phyloP scores from a whole-genome alignment of 2,113 vertebrate genomes.

The Cochlearius cochlearius region DNA sequence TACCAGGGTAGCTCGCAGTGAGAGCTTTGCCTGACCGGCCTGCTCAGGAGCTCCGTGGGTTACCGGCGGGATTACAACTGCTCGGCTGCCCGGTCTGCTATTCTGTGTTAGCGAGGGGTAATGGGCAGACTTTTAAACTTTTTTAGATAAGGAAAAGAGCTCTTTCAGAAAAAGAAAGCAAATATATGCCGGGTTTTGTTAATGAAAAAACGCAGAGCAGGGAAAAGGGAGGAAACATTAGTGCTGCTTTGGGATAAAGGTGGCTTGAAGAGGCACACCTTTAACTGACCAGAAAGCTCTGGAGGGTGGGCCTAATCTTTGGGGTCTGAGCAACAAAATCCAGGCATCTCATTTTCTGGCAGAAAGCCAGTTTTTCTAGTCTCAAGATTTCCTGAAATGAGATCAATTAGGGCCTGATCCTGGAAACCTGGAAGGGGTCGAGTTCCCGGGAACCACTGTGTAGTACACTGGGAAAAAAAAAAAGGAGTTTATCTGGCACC shows the following conservation, averaged over 20 bases:
- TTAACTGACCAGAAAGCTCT: constrained; percentile 41
- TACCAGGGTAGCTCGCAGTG: not conserved
- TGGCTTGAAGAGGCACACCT: not conserved
- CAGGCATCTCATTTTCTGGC: not conserved
- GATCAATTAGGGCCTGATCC: not conserved
- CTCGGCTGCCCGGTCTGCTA: not conserved
- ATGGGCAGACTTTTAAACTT: not conserved
- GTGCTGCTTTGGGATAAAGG: not conserved
- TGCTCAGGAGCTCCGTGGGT: not conserved
- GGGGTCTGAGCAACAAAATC: not conserved
- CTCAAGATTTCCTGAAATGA: not conserved
- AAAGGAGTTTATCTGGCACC: not conserved
- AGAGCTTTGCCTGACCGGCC: not conserved
- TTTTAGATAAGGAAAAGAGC: not conserved
- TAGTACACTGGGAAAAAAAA: not conserved
- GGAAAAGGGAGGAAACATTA: not conserved
- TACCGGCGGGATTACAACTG: not conserved
- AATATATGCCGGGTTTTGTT: not conserved
- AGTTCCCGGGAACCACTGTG: not conserved
- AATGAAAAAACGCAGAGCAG: not conserved
- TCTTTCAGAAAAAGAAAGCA: not conserved
- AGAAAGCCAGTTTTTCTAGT: not conserved
- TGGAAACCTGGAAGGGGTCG: not conserved
- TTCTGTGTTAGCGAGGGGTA: not conserved
- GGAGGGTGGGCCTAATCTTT: not conserved